Evolutionary conservation across 1,140 invertebrate genomes (phyloP).

Genomic region (Cotesia glomerata): DNA sequence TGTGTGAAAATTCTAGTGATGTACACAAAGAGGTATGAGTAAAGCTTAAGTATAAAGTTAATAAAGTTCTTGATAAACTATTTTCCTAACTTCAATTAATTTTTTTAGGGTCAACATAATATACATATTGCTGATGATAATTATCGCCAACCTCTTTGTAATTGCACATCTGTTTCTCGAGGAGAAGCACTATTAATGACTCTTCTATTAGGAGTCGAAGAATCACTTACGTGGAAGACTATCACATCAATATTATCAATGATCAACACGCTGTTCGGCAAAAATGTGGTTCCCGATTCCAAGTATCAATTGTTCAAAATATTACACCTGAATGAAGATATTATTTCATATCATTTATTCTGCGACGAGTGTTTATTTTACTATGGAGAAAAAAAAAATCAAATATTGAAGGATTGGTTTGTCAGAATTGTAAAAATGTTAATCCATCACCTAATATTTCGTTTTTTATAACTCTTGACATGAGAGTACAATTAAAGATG

Average conservation of each 20-base stretch:
- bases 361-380: constrained; percentile 6
- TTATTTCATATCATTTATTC: constrained; percentile 15
- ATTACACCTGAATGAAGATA: constrained; percentile 6
- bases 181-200: constrained; percentile 21
- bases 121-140: not conserved
- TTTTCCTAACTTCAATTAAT: not conserved
- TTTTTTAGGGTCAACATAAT: not conserved
- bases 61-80: not conserved
- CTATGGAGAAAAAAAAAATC: not conserved
- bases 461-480: constrained; percentile 12
- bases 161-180: not conserved
- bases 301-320: constrained; percentile 22
- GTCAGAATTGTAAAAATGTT: not conserved
- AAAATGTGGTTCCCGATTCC: constrained; percentile 4
- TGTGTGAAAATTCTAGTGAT: not conserved
- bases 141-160: constrained; percentile 10
- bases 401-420: not conserved
- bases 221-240: constrained; percentile 18
- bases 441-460: not conserved
- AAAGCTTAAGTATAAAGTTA: not conserved
- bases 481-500: not conserved
- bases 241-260: constrained; percentile 19
- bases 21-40: not conserved
- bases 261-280: constrained; percentile 15
- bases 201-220: constrained; percentile 3